Conservation (phyloP, 2,888 invertebrate species). For the Bugula neritina region DNA sequence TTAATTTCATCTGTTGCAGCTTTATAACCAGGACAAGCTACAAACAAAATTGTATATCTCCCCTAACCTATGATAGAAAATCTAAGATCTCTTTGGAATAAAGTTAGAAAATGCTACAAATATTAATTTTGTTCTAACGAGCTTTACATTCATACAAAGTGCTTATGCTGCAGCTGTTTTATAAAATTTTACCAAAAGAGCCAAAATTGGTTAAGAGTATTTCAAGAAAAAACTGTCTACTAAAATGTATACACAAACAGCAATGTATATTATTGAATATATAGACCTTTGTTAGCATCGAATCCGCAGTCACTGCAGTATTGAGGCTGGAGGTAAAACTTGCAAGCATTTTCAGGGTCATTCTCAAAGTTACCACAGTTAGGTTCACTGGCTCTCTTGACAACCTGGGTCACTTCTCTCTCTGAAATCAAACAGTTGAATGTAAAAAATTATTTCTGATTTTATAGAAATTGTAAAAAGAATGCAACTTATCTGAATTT, state of each 20-base stretch:
- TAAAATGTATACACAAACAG: too few relatives aligned
- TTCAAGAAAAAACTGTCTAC: too few relatives aligned
- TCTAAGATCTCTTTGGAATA: background rate
- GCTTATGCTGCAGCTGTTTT: too few relatives aligned
- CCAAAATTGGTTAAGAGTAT: too few relatives aligned
- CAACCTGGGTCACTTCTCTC: background rate
- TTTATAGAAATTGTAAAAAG: too few relatives aligned
- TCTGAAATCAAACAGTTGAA: background rate
- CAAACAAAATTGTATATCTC: background rate
- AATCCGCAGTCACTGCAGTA: slow-evolving; percentile 19
- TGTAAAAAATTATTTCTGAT: too few relatives aligned
- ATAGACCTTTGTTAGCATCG: background rate
- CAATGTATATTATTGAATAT: too few relatives aligned
- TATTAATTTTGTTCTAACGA: too few relatives aligned
- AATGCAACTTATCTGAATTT: too few relatives aligned
- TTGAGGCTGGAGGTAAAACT: slow-evolving; percentile 10
- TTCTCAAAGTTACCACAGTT: slow-evolving; percentile 27
- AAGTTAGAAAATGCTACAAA: too few relatives aligned
- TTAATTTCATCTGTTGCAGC: slow-evolving; percentile 13
- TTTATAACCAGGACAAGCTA: slow-evolving; percentile 28
- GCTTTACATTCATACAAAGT: too few relatives aligned
- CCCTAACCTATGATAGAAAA: background rate
- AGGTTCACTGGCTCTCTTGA: slow-evolving; percentile 5
- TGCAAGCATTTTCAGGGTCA: slow-evolving; percentile 25
- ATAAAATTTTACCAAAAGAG: too few relatives aligned